phyloP scores from a whole-genome alignment of 53 echinoderm and acorn worm species.

The Stichopus horrens region DNA sequence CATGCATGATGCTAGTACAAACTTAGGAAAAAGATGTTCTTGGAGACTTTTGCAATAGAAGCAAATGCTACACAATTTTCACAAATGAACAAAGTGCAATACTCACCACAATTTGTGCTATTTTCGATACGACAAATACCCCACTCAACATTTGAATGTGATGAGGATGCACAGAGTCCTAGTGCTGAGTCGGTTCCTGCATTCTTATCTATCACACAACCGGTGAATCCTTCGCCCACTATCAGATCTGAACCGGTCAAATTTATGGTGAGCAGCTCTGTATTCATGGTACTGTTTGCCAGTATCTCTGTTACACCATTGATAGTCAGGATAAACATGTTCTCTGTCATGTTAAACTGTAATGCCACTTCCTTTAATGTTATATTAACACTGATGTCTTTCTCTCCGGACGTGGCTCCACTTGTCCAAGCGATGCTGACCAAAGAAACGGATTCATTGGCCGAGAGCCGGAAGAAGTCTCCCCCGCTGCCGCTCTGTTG shows the following conservation, averaged over 20 bases:
- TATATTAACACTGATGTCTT: not conserved
- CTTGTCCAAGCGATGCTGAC: not conserved
- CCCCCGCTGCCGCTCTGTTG: slow-evolving; percentile 62
- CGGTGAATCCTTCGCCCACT: not conserved
- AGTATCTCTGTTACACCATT: not conserved
- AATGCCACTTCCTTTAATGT: not conserved
- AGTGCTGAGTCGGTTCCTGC: not conserved
- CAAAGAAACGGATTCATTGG: not conserved
- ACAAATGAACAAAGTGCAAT: too few species aligned
- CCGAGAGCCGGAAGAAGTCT: slow-evolving; percentile 59
- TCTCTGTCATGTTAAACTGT: not conserved
- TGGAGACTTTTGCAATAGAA: too few species aligned
- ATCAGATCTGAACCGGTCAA: slow-evolving; percentile 1
- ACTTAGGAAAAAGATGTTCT: too few species aligned
- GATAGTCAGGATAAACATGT: not conserved
- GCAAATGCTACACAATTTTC: too few species aligned
- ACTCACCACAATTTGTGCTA: slow-evolving; percentile 20
- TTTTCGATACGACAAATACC: slow-evolving; percentile 1
- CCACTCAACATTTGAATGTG: slow-evolving; percentile 12
- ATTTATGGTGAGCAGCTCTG: not conserved
- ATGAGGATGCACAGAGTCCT: not conserved
- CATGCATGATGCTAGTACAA: too few species aligned
- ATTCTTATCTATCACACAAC: slow-evolving; percentile 31
- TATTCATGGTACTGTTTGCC: not conserved
- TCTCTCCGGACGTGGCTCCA: not conserved